These are phyloP conservation scores for Poeciliopsis occidentalis DNA, from an alignment of 2,113 vertebrate genomes.

Conservation along the genomic window DNA sequence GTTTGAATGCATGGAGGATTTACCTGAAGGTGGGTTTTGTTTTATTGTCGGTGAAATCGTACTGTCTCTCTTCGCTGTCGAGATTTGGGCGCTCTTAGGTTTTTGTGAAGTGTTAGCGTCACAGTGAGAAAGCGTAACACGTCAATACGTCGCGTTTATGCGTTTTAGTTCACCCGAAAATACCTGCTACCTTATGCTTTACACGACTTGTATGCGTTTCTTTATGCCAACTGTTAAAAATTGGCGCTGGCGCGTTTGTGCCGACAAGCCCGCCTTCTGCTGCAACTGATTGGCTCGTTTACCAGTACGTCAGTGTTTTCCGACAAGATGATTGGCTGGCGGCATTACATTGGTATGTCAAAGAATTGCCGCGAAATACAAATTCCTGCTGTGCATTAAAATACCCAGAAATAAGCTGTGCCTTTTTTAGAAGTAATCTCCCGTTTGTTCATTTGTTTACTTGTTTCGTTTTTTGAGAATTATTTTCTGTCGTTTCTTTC, in stretches of 20 bases:
- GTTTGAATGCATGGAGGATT: slow-evolving; percentile 91
- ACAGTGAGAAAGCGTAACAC: neutral
- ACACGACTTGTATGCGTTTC: neutral
- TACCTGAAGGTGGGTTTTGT: slow-evolving; percentile 84
- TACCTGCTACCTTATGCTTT: neutral
- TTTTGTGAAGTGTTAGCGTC: neutral
- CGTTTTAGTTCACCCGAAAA: neutral
- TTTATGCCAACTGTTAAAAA: slow-evolving; percentile 52
- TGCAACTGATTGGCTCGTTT: slow-evolving; percentile 49
- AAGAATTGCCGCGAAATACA: no score
- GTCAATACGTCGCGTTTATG: no score
- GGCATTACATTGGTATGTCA: no score
- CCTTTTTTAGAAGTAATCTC: neutral
- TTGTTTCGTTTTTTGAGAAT: neutral
- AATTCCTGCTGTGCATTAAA: no score
- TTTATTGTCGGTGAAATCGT: neutral
- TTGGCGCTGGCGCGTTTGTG: slow-evolving; percentile 78
- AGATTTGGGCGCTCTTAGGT: neutral
- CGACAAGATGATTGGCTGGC: no score
- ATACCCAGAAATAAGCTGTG: no score
- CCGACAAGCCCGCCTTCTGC: slow-evolving; percentile 55
- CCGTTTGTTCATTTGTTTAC: neutral
- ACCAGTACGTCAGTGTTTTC: neutral
- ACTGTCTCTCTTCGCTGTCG: slow-evolving; percentile 1
- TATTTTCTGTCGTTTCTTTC: neutral